Evolutionary conservation across 35 echinoderm and acorn worm genomes (phyloP), one percentile per base, ranked within the genome.

Genomic region (Ophioderma brevispina): DNA sequence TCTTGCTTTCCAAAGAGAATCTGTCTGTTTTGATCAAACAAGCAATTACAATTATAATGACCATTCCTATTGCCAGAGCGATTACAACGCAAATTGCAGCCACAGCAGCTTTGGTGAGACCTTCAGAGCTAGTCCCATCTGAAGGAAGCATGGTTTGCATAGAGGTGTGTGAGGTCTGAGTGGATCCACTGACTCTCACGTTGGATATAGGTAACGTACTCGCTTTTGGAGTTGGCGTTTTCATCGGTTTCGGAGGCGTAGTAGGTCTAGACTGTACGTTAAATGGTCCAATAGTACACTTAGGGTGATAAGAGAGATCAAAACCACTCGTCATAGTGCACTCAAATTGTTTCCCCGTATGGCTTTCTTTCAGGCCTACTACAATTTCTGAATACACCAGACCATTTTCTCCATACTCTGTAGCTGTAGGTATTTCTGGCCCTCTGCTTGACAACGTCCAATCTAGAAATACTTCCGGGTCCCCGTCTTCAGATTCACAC

Each of bases 391-490:
- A 25, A 4, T 70, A 25, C 4, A 25, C 4, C 3, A 70, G 2
- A 25, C 59, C 6, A 70, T 70, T 25, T 70, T 70, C 59, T 25
- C 4, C 23, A 30, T 4, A 2, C n/a, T 70, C 59, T 15, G 10
- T 4, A 30, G 59, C 17, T 25, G 10, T 18, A 6, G 59, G 59
- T 70, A 70, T 15, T 25, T 6, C 10, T 13, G 59, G 59, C 23
- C 59, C 59, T 25, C 59, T 70, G 15, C 10, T 25, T 30, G 59
- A 70, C n/a, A 70, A 70, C 2, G 2, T 70, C 59, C 59, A 70
- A 70, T 70, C 59, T 70, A 70, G 59, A 70, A 70, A 70, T 25
- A 70, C 59, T 70, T 70, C 59, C 59, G 59, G 59, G 59, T 70
- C 59, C 10, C 59, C 59, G n/a, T 15, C 1, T 30, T 70, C 59